These are phyloP conservation scores for Urophycis tenuis DNA, from an alignment of 2,797 vertebrate species.

Conservation along the genomic window DNA sequence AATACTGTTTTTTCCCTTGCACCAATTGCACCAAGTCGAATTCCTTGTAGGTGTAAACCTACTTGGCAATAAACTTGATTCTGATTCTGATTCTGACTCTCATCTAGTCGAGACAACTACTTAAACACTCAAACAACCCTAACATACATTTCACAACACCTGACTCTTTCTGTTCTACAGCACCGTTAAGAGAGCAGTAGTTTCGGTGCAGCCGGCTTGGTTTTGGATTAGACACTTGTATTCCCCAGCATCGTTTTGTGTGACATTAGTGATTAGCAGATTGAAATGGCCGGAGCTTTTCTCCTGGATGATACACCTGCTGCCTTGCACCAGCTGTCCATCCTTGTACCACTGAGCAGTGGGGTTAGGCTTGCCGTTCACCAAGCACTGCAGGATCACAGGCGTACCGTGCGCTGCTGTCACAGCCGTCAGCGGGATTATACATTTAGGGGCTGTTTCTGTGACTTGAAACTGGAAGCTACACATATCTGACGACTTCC, in stretches of 20 bases:
- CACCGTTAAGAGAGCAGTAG: constrained; percentile 77
- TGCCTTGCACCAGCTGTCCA: constrained; percentile 70
- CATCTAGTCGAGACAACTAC: not conserved
- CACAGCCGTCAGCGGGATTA: constrained; percentile 78
- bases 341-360: constrained; percentile 84
- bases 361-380: constrained; percentile 82
- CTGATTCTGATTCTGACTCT: no score
- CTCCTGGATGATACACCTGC: constrained; percentile 79
- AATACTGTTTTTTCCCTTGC: no score
- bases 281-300: constrained; percentile 81
- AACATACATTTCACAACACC: constrained; percentile 10
- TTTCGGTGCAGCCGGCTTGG: constrained; percentile 75
- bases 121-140: constrained; percentile 5
- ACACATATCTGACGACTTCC: constrained; percentile 79
- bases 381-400: constrained; percentile 84
- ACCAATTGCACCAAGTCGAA: no score
- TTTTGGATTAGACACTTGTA: constrained; percentile 89
- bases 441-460: constrained; percentile 81
- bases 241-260: constrained; percentile 78
- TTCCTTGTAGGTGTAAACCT: no score
- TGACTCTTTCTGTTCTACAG: constrained; percentile 54
- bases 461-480: constrained; percentile 89
- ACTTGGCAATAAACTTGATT: no score
- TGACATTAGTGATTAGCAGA: constrained; percentile 81
- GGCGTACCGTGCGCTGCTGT: constrained; percentile 77